Conservation (phyloP, 2,888 invertebrate species). For the Cremastinae sp. region DNA sequence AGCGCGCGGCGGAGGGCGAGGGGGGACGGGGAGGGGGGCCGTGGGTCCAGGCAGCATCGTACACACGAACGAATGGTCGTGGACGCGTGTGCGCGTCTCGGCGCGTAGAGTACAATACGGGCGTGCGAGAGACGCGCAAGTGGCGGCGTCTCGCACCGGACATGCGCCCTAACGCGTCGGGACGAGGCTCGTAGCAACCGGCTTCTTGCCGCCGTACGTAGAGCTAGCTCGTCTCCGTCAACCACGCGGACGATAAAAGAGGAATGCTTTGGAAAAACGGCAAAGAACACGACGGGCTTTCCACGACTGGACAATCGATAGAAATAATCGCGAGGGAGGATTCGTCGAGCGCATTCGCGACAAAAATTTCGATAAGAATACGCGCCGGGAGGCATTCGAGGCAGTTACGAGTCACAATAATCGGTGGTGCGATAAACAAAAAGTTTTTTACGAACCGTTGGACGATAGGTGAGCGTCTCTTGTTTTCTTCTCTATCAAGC, state of each 20-base stretch:
- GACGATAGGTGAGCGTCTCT: conserved; percentile 55
- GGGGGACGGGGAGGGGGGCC: conserved; percentile 5
- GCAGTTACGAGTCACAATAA: not conserved
- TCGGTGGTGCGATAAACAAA: not conserved
- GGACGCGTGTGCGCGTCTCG: not conserved
- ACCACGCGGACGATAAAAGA: conserved; percentile 44
- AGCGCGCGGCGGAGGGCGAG: too few species aligned
- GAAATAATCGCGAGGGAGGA: too few species aligned
- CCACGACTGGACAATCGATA: too few species aligned
- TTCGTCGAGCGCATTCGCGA: too few species aligned
- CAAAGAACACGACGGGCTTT: not conserved
- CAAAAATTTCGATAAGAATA: not conserved
- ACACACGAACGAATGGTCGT: conserved; percentile 4
- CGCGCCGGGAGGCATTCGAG: too few species aligned
- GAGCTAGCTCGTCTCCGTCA: conserved; percentile 18
- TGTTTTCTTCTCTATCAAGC: too few species aligned
- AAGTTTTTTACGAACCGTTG: conserved; percentile 40
- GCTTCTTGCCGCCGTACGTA: conserved; percentile 54
- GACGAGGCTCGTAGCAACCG: conserved; percentile 53
- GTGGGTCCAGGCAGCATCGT: conserved; percentile 50
- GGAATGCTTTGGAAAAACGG: conserved; percentile 11
- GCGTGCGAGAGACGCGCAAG: not conserved
- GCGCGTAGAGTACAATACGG: conserved; percentile 3
- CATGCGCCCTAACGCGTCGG: conserved; percentile 60
- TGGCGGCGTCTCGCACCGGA: conserved; percentile 52